phyloP scores from a whole-genome alignment of 2,113 vertebrate species.

The Zosterops pallidus region DNA sequence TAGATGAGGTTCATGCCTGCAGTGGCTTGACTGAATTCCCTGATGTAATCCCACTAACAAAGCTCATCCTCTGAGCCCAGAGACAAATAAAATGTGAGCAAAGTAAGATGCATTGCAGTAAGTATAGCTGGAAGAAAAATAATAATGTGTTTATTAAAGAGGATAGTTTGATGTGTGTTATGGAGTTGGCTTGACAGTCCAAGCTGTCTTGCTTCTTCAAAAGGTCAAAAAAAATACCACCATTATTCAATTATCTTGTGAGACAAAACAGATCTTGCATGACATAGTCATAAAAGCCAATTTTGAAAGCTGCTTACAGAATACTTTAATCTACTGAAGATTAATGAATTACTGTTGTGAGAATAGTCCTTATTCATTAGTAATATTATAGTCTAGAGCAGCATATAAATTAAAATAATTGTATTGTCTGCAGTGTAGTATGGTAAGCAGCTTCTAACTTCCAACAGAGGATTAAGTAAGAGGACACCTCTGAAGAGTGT shows the following conservation, averaged over 20 bases:
- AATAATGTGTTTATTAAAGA: conserved; percentile 22
- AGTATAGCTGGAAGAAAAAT: conserved; percentile 10
- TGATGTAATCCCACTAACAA: conserved; percentile 52
- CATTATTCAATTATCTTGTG: not conserved
- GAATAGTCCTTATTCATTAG: not conserved
- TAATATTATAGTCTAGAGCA: not conserved
- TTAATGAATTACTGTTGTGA: not conserved
- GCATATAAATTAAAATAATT: conserved; percentile 19
- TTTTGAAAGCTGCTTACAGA: conserved; percentile 35
- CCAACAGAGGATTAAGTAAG: not conserved
- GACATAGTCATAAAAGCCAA: not conserved
- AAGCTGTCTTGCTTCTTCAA: not conserved
- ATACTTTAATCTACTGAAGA: not conserved
- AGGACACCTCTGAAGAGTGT: conserved; percentile 37
- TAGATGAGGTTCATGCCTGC: not conserved
- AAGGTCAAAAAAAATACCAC: not conserved
- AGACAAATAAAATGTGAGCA: conserved; percentile 2
- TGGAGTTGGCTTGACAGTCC: not conserved
- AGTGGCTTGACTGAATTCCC: conserved; percentile 3
- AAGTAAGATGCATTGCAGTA: not conserved
- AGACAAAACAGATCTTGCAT: conserved; percentile 12
- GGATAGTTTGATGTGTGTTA: not conserved
- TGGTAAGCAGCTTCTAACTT: not conserved
- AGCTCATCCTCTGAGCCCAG: not conserved
- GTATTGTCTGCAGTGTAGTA: not conserved